Evolutionary conservation across 2,888 invertebrate species (phyloP).

Genomic region (Eremobia ochroleuca): DNA sequence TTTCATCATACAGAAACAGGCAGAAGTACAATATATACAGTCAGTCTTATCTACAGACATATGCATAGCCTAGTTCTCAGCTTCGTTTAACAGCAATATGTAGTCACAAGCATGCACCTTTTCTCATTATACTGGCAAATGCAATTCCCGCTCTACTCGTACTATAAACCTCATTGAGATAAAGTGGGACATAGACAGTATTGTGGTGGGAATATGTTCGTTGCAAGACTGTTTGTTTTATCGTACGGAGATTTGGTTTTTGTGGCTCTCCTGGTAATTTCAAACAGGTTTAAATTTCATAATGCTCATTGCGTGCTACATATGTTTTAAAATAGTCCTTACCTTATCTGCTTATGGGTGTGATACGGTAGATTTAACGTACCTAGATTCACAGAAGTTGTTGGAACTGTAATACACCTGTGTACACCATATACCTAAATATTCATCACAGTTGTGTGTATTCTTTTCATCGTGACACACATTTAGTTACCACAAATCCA

Average conservation of each 20-base stretch:
- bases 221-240: background rate
- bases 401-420: background rate
- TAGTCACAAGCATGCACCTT: conserved; percentile 28
- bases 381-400: background rate
- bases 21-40: background rate
- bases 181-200: conserved; percentile 20
- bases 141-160: conserved; percentile 14
- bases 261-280: background rate
- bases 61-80: conserved; percentile 9
- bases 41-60: background rate
- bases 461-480: background rate
- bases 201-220: background rate
- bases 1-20: background rate
- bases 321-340: background rate
- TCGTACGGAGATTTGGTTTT: background rate
- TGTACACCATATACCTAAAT: background rate
- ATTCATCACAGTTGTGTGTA: background rate
- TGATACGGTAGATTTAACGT: background rate
- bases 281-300: background rate
- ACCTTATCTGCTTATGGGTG: background rate
- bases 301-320: background rate
- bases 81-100: conserved; percentile 36
- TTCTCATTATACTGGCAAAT: conserved; percentile 22
- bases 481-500: conserved; percentile 7
- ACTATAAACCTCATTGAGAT: conserved; percentile 1